These are phyloP conservation scores for Tubulanus polymorphus DNA, from an alignment of 2,888 invertebrate species.

Conservation along the genomic window DNA sequence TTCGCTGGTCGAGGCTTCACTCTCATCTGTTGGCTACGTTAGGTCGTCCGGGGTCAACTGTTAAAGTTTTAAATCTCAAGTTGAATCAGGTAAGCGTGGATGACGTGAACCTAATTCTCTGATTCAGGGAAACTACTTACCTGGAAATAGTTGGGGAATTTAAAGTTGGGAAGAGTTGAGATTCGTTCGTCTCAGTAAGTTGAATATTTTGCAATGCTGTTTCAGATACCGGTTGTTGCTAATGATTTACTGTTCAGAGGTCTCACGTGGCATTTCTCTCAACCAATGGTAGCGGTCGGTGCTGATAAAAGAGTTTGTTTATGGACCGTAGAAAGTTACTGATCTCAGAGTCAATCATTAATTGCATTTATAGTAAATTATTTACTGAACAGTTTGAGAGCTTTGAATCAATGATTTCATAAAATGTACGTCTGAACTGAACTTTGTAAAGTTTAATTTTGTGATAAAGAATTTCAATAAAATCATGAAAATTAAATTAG, in stretches of 20 bases:
- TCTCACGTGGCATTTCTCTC: slow-evolving; percentile 39
- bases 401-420: neutral
- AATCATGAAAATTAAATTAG: too few species aligned
- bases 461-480: neutral
- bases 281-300: slow-evolving; percentile 43
- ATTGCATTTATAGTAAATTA: neutral
- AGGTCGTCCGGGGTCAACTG: slow-evolving; percentile 64
- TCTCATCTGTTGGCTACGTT: slow-evolving; percentile 65
- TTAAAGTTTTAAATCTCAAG: slow-evolving; percentile 63
- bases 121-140: too few species aligned
- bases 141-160: too few species aligned
- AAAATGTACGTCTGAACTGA: neutral
- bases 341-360: neutral
- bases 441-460: neutral
- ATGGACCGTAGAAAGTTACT: slow-evolving; percentile 23
- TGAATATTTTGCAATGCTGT: slow-evolving; percentile 4
- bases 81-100: slow-evolving; percentile 58
- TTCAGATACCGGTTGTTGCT: slow-evolving; percentile 31
- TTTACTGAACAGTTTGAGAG: slow-evolving; percentile 37
- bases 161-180: too few species aligned
- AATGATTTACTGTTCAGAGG: slow-evolving; percentile 32
- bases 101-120: neutral
- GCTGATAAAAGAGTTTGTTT: slow-evolving; percentile 43
- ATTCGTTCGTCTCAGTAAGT: too few species aligned
- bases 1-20: slow-evolving; percentile 63